Conservation (phyloP, 2,888 invertebrate genomes). For the Malthinus flaveolus region DNA sequence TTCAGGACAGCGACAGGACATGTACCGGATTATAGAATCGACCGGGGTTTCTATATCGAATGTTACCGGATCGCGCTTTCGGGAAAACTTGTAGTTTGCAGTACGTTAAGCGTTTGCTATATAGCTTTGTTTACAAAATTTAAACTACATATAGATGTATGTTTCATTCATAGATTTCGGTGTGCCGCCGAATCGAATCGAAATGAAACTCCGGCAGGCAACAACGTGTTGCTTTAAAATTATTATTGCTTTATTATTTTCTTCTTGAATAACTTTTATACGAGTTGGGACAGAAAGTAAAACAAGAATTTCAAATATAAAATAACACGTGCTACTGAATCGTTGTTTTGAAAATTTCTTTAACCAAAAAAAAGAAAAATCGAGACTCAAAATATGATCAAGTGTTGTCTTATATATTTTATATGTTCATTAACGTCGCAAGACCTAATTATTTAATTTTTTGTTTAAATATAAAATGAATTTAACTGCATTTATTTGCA, state of each 20-base stretch:
- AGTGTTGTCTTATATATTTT: too few relatives aligned
- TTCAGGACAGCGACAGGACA: slow-evolving; percentile 31
- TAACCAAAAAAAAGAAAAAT: too few relatives aligned
- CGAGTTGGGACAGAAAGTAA: not conserved
- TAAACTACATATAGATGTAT: slow-evolving; percentile 26
- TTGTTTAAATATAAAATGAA: too few relatives aligned
- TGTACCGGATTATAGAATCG: slow-evolving; percentile 35
- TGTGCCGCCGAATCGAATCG: slow-evolving; percentile 35
- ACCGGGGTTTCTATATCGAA: slow-evolving; percentile 26
- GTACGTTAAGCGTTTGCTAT: slow-evolving; percentile 12
- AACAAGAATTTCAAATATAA: not conserved
- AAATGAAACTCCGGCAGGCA: slow-evolving; percentile 32
- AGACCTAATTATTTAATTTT: too few relatives aligned
- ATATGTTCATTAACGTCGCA: too few relatives aligned
- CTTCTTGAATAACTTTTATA: not conserved
- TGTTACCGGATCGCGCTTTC: slow-evolving; percentile 21
- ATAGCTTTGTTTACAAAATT: slow-evolving; percentile 34
- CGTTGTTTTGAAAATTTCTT: too few relatives aligned
- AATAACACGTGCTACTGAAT: too few relatives aligned
- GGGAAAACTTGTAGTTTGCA: slow-evolving; percentile 26
- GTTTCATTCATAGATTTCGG: slow-evolving; percentile 45
- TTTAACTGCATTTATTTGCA: too few relatives aligned
- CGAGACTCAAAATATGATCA: too few relatives aligned
- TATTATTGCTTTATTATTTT: slow-evolving; percentile 25
- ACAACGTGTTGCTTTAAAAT: slow-evolving; percentile 42